Evolutionary conservation across 2,888 invertebrate genomes (phyloP).

Genomic region (Patella depressa): DNA sequence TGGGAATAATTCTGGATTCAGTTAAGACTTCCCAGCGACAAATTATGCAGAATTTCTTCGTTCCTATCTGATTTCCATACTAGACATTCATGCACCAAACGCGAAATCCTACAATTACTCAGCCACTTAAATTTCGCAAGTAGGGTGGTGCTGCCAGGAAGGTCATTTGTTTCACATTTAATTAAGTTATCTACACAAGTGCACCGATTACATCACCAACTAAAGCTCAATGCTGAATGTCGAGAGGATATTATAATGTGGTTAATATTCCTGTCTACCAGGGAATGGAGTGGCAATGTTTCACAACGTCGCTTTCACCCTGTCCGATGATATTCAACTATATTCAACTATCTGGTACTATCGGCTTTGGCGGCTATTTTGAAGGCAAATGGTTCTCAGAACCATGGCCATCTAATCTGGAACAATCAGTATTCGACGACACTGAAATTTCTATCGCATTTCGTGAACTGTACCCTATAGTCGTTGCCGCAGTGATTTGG

Average conservation of each 20-base stretch:
- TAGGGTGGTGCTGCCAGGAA: background rate
- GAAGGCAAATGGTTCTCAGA: conserved; percentile 28
- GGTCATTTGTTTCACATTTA: background rate
- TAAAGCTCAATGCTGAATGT: background rate
- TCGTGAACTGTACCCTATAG: conserved; percentile 33
- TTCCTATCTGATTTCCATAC: background rate
- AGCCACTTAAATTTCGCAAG: background rate
- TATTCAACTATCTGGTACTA: conserved; percentile 17
- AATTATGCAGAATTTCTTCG: conserved; percentile 21
- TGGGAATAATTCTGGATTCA: conserved; percentile 36
- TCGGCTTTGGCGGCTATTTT: conserved; percentile 30
- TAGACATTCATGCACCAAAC: background rate
- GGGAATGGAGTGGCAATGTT: background rate
- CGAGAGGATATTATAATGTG: background rate
- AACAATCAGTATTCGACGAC: background rate
- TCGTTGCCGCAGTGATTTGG: conserved; percentile 28
- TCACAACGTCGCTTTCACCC: background rate
- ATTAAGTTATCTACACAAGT: background rate
- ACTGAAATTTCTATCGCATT: conserved; percentile 28
- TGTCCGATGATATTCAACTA: background rate
- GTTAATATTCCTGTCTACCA: background rate
- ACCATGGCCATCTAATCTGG: conserved; percentile 19
- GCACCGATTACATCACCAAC: background rate
- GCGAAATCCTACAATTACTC: background rate
- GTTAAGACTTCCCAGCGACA: conserved; percentile 30